Evolutionary conservation across 2,888 invertebrate species (phyloP), one percentile per base, ranked within the genome.

Genomic region (Cinara cedri): DNA sequence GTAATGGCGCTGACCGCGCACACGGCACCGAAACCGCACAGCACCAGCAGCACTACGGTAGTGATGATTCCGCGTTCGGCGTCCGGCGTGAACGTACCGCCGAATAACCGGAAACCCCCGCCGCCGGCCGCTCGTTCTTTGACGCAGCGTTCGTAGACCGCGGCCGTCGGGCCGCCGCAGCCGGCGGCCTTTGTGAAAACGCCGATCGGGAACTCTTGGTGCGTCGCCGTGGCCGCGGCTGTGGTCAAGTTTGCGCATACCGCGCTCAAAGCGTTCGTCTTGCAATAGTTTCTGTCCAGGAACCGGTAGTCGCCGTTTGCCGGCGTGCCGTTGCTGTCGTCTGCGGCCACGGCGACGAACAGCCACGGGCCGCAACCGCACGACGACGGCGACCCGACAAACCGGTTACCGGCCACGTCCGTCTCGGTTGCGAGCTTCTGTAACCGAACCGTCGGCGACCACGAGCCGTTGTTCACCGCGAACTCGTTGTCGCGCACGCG

Each of bases 131-230:
- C 2, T 21, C 26, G 44, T 24, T 49, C 49, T 1, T 4, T 46
- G 19, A 68, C 60, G 42, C 78, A 78, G 1, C n/a, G 10, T 13
- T 60, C 51, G 34, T 42, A 78, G 3, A 8, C n/a, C 11, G 1
- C 57, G 21, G 2, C 34, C 16, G 34, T 21, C 0, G 90, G 89
- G 84, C 90, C 91, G 84, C 92, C 91, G 84, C 92, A 92, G 57
- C 87, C 86, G 4, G 91, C 89, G 24, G 91, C 86, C 60, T 88
- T 85, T 80, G 88, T 0, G 51, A 78, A 78, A 8, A 21, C 51
- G 8, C 13, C 24, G 10, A 68, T 49, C 21, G 3, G 62, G 6
- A 34, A 21, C 1, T 51, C 13, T n/a, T 11, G 19, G 57, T 60
- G 19, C 44, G 26, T 1, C 34, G 49, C 11, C 6, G 6, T 34